Evolutionary conservation across 53 echinoderm and acorn worm species (phyloP).

Genomic region (Glandiceps talaboti): DNA sequence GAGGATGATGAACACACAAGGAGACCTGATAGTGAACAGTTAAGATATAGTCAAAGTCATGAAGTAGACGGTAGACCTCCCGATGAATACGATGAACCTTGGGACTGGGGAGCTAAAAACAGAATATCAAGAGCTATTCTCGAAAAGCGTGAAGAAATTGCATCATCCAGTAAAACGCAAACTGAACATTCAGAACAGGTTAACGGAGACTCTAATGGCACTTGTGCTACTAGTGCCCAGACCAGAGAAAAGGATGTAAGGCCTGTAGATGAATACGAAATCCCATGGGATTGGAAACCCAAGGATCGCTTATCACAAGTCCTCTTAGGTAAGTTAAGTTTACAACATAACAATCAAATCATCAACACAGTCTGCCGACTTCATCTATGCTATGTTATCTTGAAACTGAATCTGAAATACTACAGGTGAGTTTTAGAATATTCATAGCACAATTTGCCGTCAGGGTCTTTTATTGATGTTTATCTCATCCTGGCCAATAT

Average conservation of each 20-base stretch:
- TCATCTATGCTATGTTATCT: no score
- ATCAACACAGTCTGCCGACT: no score
- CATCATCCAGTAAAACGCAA: neutral
- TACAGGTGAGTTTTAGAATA: no score
- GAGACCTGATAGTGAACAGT: constrained; percentile 20
- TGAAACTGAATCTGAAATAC: no score
- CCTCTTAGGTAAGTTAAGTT: neutral
- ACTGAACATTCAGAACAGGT: neutral
- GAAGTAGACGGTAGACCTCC: constrained; percentile 79
- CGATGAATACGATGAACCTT: constrained; percentile 90
- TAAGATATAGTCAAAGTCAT: constrained; percentile 18
- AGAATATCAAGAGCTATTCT: constrained; percentile 6
- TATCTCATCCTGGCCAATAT: no score
- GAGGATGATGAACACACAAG: constrained; percentile 46
- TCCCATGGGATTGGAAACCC: constrained; percentile 95
- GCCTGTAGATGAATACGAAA: constrained; percentile 82
- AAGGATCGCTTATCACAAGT: constrained; percentile 7
- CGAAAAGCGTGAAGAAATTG: neutral
- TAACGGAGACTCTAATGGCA: neutral
- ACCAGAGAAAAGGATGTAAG: constrained; percentile 82
- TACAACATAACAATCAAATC: no score
- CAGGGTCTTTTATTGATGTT: no score
- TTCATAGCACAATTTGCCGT: no score
- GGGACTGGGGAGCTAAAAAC: constrained; percentile 88
- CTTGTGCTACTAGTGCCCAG: constrained; percentile 8